Evolutionary conservation across 2,113 vertebrate species (phyloP).

Genomic region (Phainopepla nitens): DNA sequence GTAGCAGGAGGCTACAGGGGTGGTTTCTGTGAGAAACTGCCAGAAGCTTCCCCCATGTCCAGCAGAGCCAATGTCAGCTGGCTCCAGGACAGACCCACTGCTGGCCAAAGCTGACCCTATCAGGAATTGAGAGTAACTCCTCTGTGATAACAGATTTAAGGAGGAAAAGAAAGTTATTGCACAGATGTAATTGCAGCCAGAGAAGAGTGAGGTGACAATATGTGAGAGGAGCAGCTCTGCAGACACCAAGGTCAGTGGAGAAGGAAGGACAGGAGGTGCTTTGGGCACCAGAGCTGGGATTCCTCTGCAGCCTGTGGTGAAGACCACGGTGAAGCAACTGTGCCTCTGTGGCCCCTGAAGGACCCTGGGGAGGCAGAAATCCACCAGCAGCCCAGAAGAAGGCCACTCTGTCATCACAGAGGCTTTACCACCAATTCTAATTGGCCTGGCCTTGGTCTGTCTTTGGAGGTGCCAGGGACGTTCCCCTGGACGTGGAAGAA

Average conservation of each 20-base stretch:
- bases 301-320: not conserved
- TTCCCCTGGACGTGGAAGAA: not conserved
- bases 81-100: not conserved
- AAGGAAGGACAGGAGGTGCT: not conserved
- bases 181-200: not conserved
- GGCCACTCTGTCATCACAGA: not conserved
- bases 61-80: accelerated
- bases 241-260: accelerated
- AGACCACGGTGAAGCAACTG: not conserved
- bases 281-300: not conserved
- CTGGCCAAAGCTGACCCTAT: accelerated
- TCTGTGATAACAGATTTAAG: not conserved
- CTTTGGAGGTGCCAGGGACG: not conserved
- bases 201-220: not conserved
- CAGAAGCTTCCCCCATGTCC: not conserved
- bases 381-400: not conserved
- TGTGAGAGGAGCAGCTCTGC: not conserved
- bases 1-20: not conserved
- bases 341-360: too few species aligned
- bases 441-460: not conserved
- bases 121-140: not conserved
- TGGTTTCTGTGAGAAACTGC: not conserved
- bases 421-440: not conserved
- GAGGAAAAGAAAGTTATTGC: not conserved
- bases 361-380: not conserved